A percentile compares a stretch with the other conserved stretches of the same genome.
Conservation (phyloP, 2,888 invertebrate species). For the Melipona beecheii region DNA sequence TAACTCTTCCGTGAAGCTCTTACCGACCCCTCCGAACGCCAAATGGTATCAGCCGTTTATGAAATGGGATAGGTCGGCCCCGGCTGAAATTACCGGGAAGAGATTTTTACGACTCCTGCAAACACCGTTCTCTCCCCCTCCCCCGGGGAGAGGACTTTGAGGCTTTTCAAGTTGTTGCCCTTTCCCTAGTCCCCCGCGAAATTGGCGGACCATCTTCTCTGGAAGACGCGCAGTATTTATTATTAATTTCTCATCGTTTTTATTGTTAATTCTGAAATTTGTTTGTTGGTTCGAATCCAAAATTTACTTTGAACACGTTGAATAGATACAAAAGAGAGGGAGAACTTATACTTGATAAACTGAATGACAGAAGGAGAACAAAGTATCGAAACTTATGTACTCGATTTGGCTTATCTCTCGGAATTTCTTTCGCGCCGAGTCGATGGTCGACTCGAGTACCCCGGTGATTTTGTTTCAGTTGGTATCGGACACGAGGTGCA, state of each 20-base stretch:
- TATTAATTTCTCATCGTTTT: not conserved
- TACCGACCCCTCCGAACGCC: constrained; percentile 17
- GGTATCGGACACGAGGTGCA: constrained; percentile 12
- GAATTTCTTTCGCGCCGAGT: constrained; percentile 16
- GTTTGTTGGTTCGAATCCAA: no score
- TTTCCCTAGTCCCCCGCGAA: not conserved
- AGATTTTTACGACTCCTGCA: constrained; percentile 44
- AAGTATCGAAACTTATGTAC: not conserved
- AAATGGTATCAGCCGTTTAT: constrained; percentile 56
- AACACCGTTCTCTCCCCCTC: constrained; percentile 20
- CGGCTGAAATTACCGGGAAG: constrained; percentile 42
- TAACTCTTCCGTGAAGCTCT: constrained; percentile 57
- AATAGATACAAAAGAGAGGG: not conserved
- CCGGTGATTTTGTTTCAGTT: constrained; percentile 20
- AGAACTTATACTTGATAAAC: not conserved
- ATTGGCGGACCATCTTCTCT: not conserved
- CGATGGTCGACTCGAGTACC: constrained; percentile 26
- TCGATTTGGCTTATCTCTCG: not conserved
- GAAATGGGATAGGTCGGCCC: constrained; percentile 43
- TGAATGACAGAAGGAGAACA: not conserved
- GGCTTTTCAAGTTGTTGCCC: not conserved
- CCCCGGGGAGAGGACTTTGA: not conserved
- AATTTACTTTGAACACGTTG: no score
- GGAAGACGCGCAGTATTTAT: not conserved
- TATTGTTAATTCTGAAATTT: not conserved